These are phyloP conservation scores for Coleophora flavipennella DNA, from an alignment of 2,888 invertebrate species.

Conservation along the genomic window DNA sequence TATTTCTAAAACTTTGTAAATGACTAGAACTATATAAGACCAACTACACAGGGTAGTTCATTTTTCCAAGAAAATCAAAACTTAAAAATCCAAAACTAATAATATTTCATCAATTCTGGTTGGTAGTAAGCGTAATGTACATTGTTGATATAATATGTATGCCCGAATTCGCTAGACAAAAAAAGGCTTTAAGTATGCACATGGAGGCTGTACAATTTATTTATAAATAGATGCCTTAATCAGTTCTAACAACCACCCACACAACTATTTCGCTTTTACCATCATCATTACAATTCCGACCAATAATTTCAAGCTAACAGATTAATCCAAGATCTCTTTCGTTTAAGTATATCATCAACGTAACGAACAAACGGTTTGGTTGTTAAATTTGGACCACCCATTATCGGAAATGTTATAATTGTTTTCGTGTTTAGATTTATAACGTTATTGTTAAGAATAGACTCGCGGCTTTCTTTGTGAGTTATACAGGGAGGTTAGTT, in stretches of 20 bases:
- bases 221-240: background rate
- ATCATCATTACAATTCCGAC: slow-evolving; percentile 5
- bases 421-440: slow-evolving; percentile 48
- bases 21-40: too few species aligned
- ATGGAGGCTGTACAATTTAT: too few species aligned
- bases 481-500: too few species aligned
- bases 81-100: too few species aligned
- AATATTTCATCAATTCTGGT: too few species aligned
- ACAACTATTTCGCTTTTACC: background rate
- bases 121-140: too few species aligned
- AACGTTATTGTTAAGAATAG: slow-evolving; percentile 19
- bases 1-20: too few species aligned
- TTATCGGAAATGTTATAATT: slow-evolving; percentile 35
- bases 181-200: too few species aligned
- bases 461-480: slow-evolving; percentile 10
- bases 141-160: too few species aligned
- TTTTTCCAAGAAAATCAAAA: too few species aligned
- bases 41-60: too few species aligned
- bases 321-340: slow-evolving; percentile 29
- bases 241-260: background rate
- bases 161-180: too few species aligned
- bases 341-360: slow-evolving; percentile 27
- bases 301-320: slow-evolving; percentile 27
- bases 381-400: slow-evolving; percentile 47
- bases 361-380: slow-evolving; percentile 36